Base-by-base conservation (phyloP, 2,888 invertebrate species). In the Eurytoma adleriae region DNA sequence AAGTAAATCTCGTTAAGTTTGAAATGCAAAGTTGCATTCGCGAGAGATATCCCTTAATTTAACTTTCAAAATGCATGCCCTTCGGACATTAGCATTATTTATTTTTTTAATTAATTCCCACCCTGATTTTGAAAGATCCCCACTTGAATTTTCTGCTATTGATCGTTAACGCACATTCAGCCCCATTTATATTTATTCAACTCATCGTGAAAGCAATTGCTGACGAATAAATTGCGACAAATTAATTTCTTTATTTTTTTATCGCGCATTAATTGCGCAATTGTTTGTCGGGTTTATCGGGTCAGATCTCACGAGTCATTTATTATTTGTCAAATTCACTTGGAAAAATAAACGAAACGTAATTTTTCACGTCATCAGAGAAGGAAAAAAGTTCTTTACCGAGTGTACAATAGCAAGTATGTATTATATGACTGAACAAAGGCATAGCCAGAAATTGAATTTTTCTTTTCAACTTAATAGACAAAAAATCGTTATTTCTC, bases 281-380 rank as follows among this genome's bases (percentile, higher is more conserved):
- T 64, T 78, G 72, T 61, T 61, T 61, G 54, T 72, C 61, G 73
- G 64, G 50, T 27, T 56, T 69, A 74, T 79, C 73, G 20, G 40
- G 62, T 64, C 62, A 62, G 50, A 74, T 79, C 69, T 79, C 52
- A 62, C 27, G 48, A 64, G 50, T 50, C 62, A 69, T 70, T 79
- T 64, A 52, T 74, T 74, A 74, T 79, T 79, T 79, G 74, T 74
- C 74, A 69, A 73, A 69, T 74, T 74, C 74, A 69, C 57, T 64
- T 50, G 73, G 30, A 30, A 70, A 64, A 79, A 74, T 64, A 79
- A 74, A 79, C 64, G 69, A 30, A 69, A 52, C 30, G 18, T 68
- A 74, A 79, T 79, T 69, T 79, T 79, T 79, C 73, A 79, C 57
- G 48, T 69, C n/a, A 27, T 48, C 50, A 13, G 27, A n/a, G 56